Evolutionary conservation across 2,113 vertebrate species (phyloP).

Genomic region (Gnathonemus longibarbis): DNA sequence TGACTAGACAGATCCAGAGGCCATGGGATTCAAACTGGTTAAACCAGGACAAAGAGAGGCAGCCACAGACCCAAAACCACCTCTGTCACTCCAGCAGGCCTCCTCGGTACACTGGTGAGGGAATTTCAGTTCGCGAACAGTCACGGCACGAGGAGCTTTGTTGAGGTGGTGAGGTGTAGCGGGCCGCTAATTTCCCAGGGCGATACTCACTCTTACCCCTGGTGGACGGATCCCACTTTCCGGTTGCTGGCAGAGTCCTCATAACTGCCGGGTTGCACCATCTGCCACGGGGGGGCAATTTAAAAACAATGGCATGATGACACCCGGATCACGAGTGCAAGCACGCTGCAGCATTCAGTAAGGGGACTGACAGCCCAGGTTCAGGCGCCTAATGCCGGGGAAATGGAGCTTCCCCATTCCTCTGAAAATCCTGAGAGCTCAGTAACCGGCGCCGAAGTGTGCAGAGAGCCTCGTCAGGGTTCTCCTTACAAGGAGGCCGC

Average conservation of each 20-base stretch:
- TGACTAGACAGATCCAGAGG: not conserved
- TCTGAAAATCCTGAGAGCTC: not conserved
- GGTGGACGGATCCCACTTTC: not conserved
- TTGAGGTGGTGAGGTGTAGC: slow-evolving; percentile 51
- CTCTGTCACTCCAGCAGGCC: not conserved
- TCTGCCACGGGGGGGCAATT: slow-evolving; percentile 55
- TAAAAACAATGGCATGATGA: slow-evolving; percentile 41
- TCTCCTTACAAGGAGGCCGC: not conserved
- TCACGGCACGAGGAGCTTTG: slow-evolving; percentile 67
- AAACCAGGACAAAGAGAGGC: not conserved
- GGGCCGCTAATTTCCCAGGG: slow-evolving; percentile 73
- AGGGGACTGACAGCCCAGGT: slow-evolving; percentile 34
- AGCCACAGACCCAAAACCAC: not conserved
- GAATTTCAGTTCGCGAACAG: slow-evolving; percentile 67
- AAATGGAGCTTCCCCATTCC: not conserved
- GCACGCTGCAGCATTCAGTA: slow-evolving; percentile 41
- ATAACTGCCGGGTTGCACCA: slow-evolving; percentile 59
- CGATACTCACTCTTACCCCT: slow-evolving; percentile 46
- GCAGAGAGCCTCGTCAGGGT: not conserved
- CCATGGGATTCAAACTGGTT: not conserved
- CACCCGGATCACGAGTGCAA: slow-evolving; percentile 11
- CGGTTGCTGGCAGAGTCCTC: slow-evolving; percentile 54
- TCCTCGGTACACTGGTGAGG: slow-evolving; percentile 38
- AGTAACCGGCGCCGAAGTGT: not conserved
- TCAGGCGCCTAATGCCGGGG: not conserved